These are phyloP conservation scores for Tichodroma muraria DNA, from an alignment of 2,113 vertebrate genomes.

Conservation along the genomic window DNA sequence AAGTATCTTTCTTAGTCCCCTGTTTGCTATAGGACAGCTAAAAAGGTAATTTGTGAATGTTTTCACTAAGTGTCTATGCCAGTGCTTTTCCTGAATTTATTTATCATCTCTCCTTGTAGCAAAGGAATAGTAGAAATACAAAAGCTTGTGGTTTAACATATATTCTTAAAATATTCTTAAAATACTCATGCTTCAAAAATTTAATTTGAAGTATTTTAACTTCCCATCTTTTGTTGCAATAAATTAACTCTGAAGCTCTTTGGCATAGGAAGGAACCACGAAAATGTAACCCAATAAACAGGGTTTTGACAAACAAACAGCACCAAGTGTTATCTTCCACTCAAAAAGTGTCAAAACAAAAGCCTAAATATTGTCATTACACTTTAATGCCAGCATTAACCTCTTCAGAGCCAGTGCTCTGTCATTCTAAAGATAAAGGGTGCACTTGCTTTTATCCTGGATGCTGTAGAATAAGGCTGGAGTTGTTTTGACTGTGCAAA, in stretches of 20 bases:
- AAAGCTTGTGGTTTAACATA: neutral
- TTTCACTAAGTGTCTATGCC: neutral
- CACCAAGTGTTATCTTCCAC: conserved; percentile 14
- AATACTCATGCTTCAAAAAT: neutral
- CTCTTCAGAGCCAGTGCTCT: neutral
- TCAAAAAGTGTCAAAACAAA: conserved; percentile 3
- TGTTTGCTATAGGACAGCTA: neutral
- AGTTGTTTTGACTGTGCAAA: neutral
- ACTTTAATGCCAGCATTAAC: neutral
- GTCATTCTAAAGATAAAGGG: neutral
- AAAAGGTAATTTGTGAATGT: neutral
- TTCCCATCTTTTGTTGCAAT: neutral
- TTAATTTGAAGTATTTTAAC: neutral
- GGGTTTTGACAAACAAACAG: neutral
- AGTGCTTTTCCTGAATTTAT: neutral
- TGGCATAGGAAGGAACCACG: neutral
- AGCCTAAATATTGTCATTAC: conserved; percentile 47
- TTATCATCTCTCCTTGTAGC: neutral
- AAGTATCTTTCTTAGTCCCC: neutral
- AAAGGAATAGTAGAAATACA: neutral
- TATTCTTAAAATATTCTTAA: neutral
- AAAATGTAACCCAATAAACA: neutral
- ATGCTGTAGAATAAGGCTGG: neutral
- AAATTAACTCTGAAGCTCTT: neutral
- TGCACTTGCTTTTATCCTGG: neutral